These are phyloP conservation scores for Sebastes kiyomatsui DNA, from an alignment of 2,797 vertebrate species.

Conservation along the genomic window DNA sequence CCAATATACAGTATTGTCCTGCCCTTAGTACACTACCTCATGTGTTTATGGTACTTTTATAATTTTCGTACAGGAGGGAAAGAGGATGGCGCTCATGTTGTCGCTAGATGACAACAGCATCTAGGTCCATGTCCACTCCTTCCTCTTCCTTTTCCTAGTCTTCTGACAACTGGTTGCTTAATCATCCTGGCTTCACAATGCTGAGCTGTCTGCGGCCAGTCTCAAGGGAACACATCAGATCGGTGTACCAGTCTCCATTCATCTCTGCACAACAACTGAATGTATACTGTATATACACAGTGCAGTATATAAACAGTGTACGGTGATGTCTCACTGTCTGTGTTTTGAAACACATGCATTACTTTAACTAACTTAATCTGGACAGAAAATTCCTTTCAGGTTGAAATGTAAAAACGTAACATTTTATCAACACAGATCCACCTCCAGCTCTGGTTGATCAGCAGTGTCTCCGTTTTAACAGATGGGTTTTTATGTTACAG, in stretches of 20 bases:
- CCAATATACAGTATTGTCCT: too few relatives aligned
- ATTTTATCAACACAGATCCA: not conserved
- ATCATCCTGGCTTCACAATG: slow-evolving; percentile 37
- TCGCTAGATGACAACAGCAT: not conserved
- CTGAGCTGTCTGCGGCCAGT: slow-evolving; percentile 22
- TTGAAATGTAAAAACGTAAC: not conserved
- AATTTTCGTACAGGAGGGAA: not conserved
- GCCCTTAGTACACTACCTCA: not conserved
- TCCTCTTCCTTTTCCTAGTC: slow-evolving; percentile 11
- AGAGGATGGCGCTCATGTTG: not conserved
- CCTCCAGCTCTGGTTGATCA: not conserved
- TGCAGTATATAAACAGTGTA: not conserved
- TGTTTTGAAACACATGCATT: not conserved
- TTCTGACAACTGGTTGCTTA: slow-evolving; percentile 3
- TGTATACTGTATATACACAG: not conserved
- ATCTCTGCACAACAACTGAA: slow-evolving; percentile 39
- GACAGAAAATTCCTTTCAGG: not conserved
- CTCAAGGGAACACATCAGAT: slow-evolving; percentile 38
- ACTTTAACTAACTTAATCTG: not conserved
- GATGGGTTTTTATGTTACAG: not conserved
- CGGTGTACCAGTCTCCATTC: slow-evolving; percentile 53
- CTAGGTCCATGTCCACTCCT: not conserved
- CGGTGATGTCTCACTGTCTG: not conserved
- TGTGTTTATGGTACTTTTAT: not conserved
- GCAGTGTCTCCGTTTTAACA: not conserved